Evolutionary conservation across 1,140 invertebrate species (phyloP).

Genomic region (Heliconius nattereri): DNA sequence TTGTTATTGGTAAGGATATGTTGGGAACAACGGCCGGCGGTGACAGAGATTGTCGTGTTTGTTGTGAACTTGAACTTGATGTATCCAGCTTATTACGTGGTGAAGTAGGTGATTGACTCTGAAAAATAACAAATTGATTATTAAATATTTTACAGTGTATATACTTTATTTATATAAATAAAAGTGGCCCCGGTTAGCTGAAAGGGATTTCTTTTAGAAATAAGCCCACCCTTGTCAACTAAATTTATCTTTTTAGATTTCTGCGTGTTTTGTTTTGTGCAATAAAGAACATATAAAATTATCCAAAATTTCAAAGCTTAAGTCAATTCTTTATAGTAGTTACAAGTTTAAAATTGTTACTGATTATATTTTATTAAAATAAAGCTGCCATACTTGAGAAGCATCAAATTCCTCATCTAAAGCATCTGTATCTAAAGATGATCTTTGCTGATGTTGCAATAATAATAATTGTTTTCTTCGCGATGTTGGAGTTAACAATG

Average conservation of each 20-base stretch:
- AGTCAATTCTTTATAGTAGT: too few species aligned
- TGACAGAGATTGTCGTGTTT: conserved; percentile 65
- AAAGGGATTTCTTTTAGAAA: too few species aligned
- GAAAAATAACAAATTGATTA: too few species aligned
- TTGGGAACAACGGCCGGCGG: conserved; percentile 73
- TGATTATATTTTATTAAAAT: background rate
- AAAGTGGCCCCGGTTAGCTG: too few species aligned
- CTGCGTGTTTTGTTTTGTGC: too few species aligned
- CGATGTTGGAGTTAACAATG: conserved; percentile 87
- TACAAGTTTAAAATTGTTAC: too few species aligned
- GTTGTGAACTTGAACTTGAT: conserved; percentile 61
- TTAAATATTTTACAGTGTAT: too few species aligned
- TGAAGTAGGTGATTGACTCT: conserved; percentile 79
- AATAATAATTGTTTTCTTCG: conserved; percentile 87
- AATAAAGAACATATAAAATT: too few species aligned
- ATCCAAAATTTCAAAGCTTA: background rate
- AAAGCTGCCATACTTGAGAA: conserved; percentile 70
- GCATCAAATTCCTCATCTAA: conserved; percentile 86
- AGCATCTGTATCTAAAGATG: conserved; percentile 91
- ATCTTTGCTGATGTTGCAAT: conserved; percentile 90
- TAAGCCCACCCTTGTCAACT: too few species aligned
- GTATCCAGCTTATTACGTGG: conserved; percentile 78
- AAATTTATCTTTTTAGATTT: too few species aligned
- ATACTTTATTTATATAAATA: too few species aligned
- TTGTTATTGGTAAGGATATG: conserved; percentile 72